Conservation (phyloP, 2,797 vertebrate genomes). For the Microtus californicus region DNA sequence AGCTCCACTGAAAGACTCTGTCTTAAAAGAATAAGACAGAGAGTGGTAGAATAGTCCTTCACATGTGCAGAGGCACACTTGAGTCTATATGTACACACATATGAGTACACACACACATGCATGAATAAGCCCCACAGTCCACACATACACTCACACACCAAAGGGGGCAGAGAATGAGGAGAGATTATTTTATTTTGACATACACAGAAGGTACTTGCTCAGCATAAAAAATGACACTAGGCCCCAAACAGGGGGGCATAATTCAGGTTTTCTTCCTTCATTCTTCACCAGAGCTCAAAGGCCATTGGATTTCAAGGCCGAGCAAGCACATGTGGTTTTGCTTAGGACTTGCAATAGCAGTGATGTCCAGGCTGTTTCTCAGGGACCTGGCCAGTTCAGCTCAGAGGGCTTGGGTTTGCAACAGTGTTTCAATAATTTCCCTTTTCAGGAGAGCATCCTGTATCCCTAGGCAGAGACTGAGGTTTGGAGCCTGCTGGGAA, state of each 20-base stretch:
- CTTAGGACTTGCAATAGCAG: conserved; percentile 74
- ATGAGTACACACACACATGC: background rate
- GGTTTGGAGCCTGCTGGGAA: conserved; percentile 84
- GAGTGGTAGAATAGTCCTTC: background rate
- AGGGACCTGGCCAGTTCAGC: conserved; percentile 64
- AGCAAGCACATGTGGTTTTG: conserved; percentile 79
- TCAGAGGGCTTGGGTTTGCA: conserved; percentile 79
- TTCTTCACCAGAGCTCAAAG: conserved; percentile 70
- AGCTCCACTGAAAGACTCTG: background rate
- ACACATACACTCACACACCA: background rate
- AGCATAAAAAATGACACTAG: conserved; percentile 75
- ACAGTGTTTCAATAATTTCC: conserved; percentile 85
- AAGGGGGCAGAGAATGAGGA: background rate
- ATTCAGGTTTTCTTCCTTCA: conserved; percentile 70
- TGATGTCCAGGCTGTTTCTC: conserved; percentile 74
- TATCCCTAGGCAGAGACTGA: conserved; percentile 81
- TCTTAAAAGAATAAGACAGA: background rate
- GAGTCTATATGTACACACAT: background rate
- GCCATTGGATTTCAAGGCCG: conserved; percentile 64
- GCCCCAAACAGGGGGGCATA: background rate
- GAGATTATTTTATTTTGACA: conserved; percentile 70
- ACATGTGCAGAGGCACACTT: background rate
- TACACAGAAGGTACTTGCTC: conserved; percentile 59
- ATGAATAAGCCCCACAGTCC: background rate
- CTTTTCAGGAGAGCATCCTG: conserved; percentile 78